These are phyloP conservation scores for Arctia plantaginis DNA, from an alignment of 2,888 invertebrate genomes.

Conservation along the genomic window DNA sequence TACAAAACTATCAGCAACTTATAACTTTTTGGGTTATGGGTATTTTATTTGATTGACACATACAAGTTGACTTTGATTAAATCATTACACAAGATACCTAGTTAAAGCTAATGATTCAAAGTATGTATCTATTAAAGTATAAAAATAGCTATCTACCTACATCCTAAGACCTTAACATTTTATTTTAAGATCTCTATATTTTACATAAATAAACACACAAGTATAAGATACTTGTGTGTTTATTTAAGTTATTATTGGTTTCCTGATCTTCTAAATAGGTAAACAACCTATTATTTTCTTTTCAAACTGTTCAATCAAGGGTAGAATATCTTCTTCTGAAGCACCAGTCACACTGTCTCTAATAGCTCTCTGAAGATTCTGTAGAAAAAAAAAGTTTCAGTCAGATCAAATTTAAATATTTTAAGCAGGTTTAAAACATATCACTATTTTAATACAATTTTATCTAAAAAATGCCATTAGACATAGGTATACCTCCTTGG, in stretches of 20 bases:
- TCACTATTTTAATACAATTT: neutral
- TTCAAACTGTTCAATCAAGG: slow-evolving; percentile 65
- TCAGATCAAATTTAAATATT: neutral
- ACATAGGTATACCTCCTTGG: too few species aligned
- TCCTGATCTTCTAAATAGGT: slow-evolving; percentile 52
- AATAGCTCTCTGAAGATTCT: slow-evolving; percentile 67
- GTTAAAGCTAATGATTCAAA: too few species aligned
- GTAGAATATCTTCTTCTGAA: slow-evolving; percentile 50
- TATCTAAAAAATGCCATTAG: too few species aligned
- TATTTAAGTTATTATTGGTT: neutral
- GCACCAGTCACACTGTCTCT: slow-evolving; percentile 46
- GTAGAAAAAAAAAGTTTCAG: slow-evolving; percentile 47
- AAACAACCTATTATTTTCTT: slow-evolving; percentile 63
- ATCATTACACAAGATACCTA: neutral
- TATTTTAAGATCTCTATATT: neutral
- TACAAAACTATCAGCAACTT: too few species aligned
- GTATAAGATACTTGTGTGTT: neutral
- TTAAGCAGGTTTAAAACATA: neutral
- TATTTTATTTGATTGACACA: too few species aligned
- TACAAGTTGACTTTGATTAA: neutral
- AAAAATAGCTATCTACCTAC: neutral
- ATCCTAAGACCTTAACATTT: neutral
- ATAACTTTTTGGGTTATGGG: too few species aligned
- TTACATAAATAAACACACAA: neutral
- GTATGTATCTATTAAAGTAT: neutral